Evolutionary conservation across 2,888 invertebrate genomes (phyloP).

Genomic region (Silvanus unidentatus): DNA sequence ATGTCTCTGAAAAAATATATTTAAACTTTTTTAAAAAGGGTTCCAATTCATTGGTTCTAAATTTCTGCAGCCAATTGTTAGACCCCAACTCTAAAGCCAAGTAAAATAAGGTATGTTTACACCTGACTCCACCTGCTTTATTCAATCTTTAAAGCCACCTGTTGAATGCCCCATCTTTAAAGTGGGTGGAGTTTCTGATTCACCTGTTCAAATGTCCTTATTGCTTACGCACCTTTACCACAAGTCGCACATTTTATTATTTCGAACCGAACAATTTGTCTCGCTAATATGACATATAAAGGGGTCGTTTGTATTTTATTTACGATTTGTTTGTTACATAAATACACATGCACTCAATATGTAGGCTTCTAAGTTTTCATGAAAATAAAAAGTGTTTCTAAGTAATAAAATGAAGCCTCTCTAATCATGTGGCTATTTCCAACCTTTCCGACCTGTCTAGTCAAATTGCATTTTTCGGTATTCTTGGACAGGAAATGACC

Average conservation of each 20-base stretch:
- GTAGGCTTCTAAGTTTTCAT: conserved; percentile 15
- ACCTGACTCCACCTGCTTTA: conserved; percentile 22
- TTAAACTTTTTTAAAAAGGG: too few relatives aligned
- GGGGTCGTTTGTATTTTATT: background rate
- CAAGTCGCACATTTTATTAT: too few relatives aligned
- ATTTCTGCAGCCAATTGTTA: too few relatives aligned
- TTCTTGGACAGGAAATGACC: conserved; percentile 37
- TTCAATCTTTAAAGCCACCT: background rate
- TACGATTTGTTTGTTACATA: conserved; percentile 1
- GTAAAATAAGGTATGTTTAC: too few relatives aligned
- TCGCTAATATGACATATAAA: background rate
- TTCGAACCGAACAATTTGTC: too few relatives aligned
- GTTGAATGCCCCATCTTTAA: background rate
- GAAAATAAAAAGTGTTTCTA: conserved; percentile 10
- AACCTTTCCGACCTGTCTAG: conserved; percentile 31
- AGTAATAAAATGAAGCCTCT: conserved; percentile 22
- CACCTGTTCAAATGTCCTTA: too few relatives aligned
- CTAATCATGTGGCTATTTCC: conserved; percentile 18
- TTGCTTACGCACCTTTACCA: too few relatives aligned
- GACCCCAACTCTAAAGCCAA: too few relatives aligned
- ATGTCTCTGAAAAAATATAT: too few relatives aligned
- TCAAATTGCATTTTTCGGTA: conserved; percentile 36
- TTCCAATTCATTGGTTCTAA: too few relatives aligned
- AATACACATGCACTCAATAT: conserved; percentile 9
- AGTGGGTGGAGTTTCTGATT: background rate